Base-by-base conservation (phyloP, 2,797 vertebrate species). In the Ctenopoma kingsleyae region DNA sequence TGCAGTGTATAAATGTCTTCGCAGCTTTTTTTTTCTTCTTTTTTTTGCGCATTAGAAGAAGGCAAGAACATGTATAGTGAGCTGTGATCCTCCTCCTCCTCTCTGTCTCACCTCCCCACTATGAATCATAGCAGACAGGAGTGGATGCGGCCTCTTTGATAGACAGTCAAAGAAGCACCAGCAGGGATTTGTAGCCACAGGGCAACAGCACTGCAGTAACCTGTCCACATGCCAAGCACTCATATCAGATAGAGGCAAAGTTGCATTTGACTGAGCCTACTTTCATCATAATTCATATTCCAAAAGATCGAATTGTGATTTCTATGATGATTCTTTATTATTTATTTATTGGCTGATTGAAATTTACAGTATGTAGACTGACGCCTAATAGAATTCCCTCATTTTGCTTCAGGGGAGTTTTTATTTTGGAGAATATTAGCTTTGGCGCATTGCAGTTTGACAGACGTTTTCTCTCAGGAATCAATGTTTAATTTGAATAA, bases 401-500 rank as follows among this genome's bases (percentile, higher is more conserved):
- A 20, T 88, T 84, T 88, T 12, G 86, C 86, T 84, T 63, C 66
- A 62, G 83, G 89, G 87, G 78, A 82, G 58, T 83, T 87, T 87
- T 93, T 92, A 32, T 32, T 91, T 92, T 78, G 65, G 82, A 86
- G 68, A 82, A 70, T 64, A 86, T 87, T 88, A 76, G 80, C 83
- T 78, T 83, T 44, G 69, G 47, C 11, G 63, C 74, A 48, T 85
- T 56, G 74, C 80, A 54, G 78, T 76, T 85, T 80, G 82, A 76
- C 74, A 76, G 82, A 84, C 64, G 43, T 82, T 78, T 87, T 88
- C 91, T 89, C 89, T 74, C 67, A 87, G 91, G 92, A 92, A 88
- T 91, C 73, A 30, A 80, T 84, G 88, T 93, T 93, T 94, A 91
- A 94, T 94, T 94, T 93, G 92, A 93, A 90, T 91, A 91, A 90